Percentiles rank a stretch among this genome's conserved stretches.
Conservation (phyloP, 2,113 vertebrate species). For the Trochalopteron elliotii region DNA sequence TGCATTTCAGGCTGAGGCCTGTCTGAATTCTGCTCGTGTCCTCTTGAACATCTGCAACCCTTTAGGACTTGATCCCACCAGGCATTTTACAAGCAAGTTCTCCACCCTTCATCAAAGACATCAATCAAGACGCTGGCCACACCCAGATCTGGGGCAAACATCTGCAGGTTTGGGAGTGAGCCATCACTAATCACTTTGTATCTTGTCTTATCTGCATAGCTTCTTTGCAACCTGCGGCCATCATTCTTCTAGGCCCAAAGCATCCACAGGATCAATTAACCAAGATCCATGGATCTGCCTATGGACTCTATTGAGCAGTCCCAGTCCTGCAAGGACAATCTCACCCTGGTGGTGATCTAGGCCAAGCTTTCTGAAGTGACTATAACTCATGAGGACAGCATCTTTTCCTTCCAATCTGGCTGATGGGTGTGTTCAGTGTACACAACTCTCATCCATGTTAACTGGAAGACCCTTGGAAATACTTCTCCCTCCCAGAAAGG, state of each 20-base stretch:
- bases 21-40: not conserved
- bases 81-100: not conserved
- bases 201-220: not conserved
- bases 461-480: not conserved
- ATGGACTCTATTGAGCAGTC: not conserved
- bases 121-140: fast-evolving
- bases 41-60: fast-evolving
- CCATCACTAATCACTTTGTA: not conserved
- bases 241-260: not conserved
- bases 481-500: not conserved
- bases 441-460: not conserved
- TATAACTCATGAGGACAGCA: not conserved
- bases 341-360: not conserved
- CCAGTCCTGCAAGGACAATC: not conserved
- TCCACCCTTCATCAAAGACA: not conserved
- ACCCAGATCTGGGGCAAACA: not conserved
- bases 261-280: not conserved
- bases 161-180: not conserved
- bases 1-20: not conserved
- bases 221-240: not conserved
- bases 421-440: not conserved
- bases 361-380: not conserved
- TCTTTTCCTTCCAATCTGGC: not conserved
- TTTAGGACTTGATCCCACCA: not conserved
- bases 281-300: not conserved